A percentile compares a stretch with the other conserved stretches of the same genome.
Conservation (phyloP, 2,888 invertebrate genomes). For the Eristalis tenax region DNA sequence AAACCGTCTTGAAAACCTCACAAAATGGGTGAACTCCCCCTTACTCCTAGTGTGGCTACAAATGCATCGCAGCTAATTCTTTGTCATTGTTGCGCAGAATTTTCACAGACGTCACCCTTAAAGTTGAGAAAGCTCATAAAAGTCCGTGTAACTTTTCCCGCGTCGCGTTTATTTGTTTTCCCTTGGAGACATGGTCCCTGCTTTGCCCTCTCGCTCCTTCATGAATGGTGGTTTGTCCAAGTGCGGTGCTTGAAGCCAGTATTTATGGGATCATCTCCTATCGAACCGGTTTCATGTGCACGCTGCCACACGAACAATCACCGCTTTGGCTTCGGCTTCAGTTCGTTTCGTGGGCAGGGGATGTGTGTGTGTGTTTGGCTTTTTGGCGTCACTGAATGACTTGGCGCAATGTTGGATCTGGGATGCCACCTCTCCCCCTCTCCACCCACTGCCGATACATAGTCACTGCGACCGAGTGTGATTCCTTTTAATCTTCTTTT, state of each 20-base stretch:
- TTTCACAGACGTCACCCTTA: slow-evolving; percentile 4
- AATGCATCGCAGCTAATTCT: slow-evolving; percentile 12
- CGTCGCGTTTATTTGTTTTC: slow-evolving; percentile 6
- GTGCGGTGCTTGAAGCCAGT: slow-evolving; percentile 48
- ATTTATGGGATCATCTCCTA: slow-evolving; percentile 63
- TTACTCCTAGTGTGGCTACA: not conserved
- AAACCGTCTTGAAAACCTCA: too few relatives aligned
- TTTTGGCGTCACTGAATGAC: slow-evolving; percentile 35
- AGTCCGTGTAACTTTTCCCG: slow-evolving; percentile 5
- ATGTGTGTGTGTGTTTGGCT: not conserved
- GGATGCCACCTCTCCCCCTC: slow-evolving; percentile 16
- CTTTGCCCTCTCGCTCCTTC: not conserved
- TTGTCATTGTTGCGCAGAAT: slow-evolving; percentile 27
- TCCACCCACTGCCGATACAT: not conserved
- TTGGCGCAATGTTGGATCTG: slow-evolving; percentile 21
- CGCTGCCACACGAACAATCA: slow-evolving; percentile 16
- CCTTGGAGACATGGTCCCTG: not conserved
- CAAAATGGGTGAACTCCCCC: too few relatives aligned
- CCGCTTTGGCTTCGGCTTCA: slow-evolving; percentile 4
- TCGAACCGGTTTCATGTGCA: slow-evolving; percentile 59
- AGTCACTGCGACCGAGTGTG: not conserved
- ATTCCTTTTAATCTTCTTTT: slow-evolving; percentile 11
- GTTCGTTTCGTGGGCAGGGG: not conserved
- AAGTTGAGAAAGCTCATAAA: slow-evolving; percentile 52
- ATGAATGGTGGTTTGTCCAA: slow-evolving; percentile 19